Conservation (phyloP, 2,888 invertebrate genomes). For the Agrochola litura region DNA sequence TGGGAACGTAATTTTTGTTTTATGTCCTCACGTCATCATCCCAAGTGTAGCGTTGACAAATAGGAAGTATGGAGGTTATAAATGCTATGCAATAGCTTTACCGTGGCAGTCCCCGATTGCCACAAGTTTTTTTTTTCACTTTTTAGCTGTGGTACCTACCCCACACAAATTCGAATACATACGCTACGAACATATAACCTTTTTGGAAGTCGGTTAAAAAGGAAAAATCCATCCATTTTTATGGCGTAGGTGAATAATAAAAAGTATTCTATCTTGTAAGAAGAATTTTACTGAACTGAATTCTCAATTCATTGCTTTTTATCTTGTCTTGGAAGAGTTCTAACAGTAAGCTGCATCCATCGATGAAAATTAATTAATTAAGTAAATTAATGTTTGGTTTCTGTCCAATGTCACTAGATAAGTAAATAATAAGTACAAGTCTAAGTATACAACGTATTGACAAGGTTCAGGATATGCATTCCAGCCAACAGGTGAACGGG, state of each 20-base stretch:
- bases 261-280: not conserved
- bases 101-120: too few species aligned
- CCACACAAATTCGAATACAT: too few species aligned
- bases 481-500: conserved; percentile 26
- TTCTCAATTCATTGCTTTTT: not conserved
- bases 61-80: too few species aligned
- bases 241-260: not conserved
- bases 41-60: too few species aligned
- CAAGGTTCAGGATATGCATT: conserved; percentile 52
- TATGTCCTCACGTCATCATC: too few species aligned
- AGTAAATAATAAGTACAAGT: conserved; percentile 17
- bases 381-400: not conserved
- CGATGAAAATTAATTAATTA: not conserved
- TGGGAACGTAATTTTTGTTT: too few species aligned
- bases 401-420: conserved; percentile 5
- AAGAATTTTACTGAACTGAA: not conserved
- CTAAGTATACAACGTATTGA: conserved; percentile 1
- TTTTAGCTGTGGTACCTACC: too few species aligned
- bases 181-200: too few species aligned
- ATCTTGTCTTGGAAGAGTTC: not conserved
- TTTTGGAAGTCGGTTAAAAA: too few species aligned
- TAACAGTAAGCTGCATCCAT: not conserved
- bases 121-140: too few species aligned
- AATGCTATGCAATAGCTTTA: too few species aligned
- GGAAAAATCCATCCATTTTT: not conserved